A percentile compares a stretch with the other conserved stretches of the same genome.
Evolutionary conservation across 2,888 invertebrate species (phyloP).

Genomic region (Sinopyrophorus schimmeli): DNA sequence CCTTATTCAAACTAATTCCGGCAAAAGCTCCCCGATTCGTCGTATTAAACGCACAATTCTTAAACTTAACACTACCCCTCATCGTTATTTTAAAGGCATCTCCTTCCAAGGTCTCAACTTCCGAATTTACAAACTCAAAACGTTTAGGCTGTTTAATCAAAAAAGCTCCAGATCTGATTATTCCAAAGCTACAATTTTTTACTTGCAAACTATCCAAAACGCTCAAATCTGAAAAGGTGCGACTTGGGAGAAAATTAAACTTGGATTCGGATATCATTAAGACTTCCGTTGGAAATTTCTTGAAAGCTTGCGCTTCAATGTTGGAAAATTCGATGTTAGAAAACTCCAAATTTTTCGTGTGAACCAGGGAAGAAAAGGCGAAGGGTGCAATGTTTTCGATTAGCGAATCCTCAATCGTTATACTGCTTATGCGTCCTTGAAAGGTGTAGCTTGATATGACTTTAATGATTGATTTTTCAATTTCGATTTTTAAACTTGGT

Average conservation of each 20-base stretch:
- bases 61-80: conserved; percentile 66
- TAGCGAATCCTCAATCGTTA: conserved; percentile 65
- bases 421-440: conserved; percentile 71
- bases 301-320: conserved; percentile 74
- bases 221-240: conserved; percentile 74
- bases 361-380: conserved; percentile 70
- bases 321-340: conserved; percentile 63
- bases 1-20: conserved; percentile 60
- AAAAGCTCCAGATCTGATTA: conserved; percentile 71
- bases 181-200: conserved; percentile 66
- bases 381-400: conserved; percentile 69
- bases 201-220: conserved; percentile 68
- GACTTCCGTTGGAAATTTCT: conserved; percentile 72
- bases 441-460: conserved; percentile 62
- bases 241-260: conserved; percentile 67
- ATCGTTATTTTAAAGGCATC: conserved; percentile 67
- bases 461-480: conserved; percentile 55
- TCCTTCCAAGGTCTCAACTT: conserved; percentile 63
- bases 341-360: conserved; percentile 63
- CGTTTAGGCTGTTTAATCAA: conserved; percentile 65
- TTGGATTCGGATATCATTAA: conserved; percentile 66
- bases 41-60: conserved; percentile 65
- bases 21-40: conserved; percentile 66
- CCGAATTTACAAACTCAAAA: conserved; percentile 64
- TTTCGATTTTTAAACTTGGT: conserved; percentile 52